Conservation (phyloP, 2,888 invertebrate species). For the Polietes domitor region DNA sequence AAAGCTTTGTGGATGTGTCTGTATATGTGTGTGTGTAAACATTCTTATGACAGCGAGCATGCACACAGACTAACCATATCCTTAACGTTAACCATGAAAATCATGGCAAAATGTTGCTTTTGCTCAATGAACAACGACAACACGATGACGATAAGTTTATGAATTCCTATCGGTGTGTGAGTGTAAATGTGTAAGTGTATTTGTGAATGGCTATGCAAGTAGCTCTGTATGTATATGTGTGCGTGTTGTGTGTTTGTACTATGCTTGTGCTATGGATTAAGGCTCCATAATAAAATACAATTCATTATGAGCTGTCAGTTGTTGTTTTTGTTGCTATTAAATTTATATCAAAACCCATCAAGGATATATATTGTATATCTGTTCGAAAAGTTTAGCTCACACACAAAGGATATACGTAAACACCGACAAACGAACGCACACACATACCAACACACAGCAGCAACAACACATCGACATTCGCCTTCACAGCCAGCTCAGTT, state of each 20-base stretch:
- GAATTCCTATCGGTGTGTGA: slow-evolving; percentile 31
- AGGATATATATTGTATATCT: slow-evolving; percentile 52
- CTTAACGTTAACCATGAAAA: slow-evolving; percentile 61
- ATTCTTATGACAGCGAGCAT: slow-evolving; percentile 35
- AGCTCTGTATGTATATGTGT: slow-evolving; percentile 45
- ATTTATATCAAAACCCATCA: slow-evolving; percentile 67
- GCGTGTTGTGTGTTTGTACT: slow-evolving; percentile 50
- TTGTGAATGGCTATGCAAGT: too few relatives aligned
- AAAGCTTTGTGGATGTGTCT: slow-evolving; percentile 1
- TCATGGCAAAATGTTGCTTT: slow-evolving; percentile 49
- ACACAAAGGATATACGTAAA: slow-evolving; percentile 41
- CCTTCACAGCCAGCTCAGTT: slow-evolving; percentile 64
- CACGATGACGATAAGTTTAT: slow-evolving; percentile 29
- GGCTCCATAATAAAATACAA: slow-evolving; percentile 67
- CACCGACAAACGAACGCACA: slow-evolving; percentile 25
- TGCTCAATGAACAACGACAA: slow-evolving; percentile 24
- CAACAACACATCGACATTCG: slow-evolving; percentile 35
- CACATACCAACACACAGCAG: slow-evolving; percentile 32
- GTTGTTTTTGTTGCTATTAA: slow-evolving; percentile 72
- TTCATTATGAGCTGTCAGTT: slow-evolving; percentile 68
- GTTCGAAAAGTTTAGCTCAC: slow-evolving; percentile 59
- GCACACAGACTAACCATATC: slow-evolving; percentile 25
- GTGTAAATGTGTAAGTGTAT: slow-evolving; percentile 26
- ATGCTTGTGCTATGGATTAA: slow-evolving; percentile 67
- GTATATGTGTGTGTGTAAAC: slow-evolving; percentile 21